phyloP scores from a whole-genome alignment of 2,113 vertebrate genomes.

The Sigmodon hispidus region DNA sequence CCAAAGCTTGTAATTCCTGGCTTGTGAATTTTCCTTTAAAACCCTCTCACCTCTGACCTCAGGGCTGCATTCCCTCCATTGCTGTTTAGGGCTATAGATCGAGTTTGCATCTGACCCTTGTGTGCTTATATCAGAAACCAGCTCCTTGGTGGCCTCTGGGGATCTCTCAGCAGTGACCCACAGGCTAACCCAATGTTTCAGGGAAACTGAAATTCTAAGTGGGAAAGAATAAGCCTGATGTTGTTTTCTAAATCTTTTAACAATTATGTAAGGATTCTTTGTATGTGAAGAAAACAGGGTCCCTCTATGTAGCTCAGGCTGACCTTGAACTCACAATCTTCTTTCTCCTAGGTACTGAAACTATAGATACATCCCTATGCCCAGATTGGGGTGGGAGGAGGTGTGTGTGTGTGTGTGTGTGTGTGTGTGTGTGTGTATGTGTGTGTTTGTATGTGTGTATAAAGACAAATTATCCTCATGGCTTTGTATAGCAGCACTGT shows the following conservation, averaged over 20 bases:
- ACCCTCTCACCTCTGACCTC: too few relatives aligned
- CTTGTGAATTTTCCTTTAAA: too few relatives aligned
- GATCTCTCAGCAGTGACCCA: fast-evolving
- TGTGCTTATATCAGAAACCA: too few relatives aligned
- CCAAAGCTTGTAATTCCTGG: too few relatives aligned
- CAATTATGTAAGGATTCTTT: background rate
- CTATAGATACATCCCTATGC: background rate
- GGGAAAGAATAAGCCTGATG: background rate
- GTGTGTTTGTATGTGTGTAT: background rate
- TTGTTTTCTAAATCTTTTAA: background rate
- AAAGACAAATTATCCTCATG: background rate
- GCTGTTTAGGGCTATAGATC: too few relatives aligned
- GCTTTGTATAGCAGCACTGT: background rate
- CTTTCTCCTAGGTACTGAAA: background rate
- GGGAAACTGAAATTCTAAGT: background rate
- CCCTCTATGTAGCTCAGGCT: background rate
- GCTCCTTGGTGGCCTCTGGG: too few relatives aligned
- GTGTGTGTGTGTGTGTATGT: background rate
- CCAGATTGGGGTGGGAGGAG: background rate
- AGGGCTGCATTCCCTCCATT: too few relatives aligned
- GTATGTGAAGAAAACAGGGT: background rate
- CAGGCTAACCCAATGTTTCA: fast-evolving
- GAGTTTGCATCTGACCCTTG: too few relatives aligned
- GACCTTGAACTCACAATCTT: background rate
- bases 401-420: background rate